Evolutionary conservation across 2,113 vertebrate genomes (phyloP).

Genomic region (Zosterops pallidus): DNA sequence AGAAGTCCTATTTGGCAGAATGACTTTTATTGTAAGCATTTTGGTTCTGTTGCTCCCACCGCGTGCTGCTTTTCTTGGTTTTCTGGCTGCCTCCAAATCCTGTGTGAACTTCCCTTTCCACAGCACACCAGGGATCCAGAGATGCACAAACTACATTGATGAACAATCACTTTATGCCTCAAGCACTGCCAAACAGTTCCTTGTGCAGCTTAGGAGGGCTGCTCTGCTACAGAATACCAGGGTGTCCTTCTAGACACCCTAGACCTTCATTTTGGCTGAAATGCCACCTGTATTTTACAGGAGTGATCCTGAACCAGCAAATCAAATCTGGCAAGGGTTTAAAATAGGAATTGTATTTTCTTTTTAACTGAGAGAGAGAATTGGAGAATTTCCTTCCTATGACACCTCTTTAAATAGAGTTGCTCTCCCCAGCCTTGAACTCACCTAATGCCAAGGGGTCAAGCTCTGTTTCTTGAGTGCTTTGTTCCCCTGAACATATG

Average conservation of each 20-base stretch:
- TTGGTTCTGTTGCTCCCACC: background rate
- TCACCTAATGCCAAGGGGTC: background rate
- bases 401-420: background rate
- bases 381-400: background rate
- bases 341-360: background rate
- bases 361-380: background rate
- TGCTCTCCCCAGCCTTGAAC: background rate
- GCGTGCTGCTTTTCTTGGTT: background rate
- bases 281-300: background rate
- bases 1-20: conserved; percentile 14
- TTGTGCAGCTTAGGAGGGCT: background rate
- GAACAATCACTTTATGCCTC: background rate
- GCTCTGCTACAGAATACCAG: background rate
- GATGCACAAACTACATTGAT: rapidly evolving
- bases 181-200: background rate
- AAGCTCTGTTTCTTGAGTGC: background rate
- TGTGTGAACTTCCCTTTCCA: background rate
- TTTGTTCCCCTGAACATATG: background rate
- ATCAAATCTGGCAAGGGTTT: background rate
- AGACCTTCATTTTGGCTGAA: background rate
- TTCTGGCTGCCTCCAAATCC: background rate
- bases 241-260: background rate
- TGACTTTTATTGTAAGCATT: background rate
- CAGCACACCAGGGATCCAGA: background rate
- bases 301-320: background rate